These are phyloP conservation scores for Hirudinaria manillensis DNA, from an alignment of 2,888 invertebrate genomes.

Conservation along the genomic window DNA sequence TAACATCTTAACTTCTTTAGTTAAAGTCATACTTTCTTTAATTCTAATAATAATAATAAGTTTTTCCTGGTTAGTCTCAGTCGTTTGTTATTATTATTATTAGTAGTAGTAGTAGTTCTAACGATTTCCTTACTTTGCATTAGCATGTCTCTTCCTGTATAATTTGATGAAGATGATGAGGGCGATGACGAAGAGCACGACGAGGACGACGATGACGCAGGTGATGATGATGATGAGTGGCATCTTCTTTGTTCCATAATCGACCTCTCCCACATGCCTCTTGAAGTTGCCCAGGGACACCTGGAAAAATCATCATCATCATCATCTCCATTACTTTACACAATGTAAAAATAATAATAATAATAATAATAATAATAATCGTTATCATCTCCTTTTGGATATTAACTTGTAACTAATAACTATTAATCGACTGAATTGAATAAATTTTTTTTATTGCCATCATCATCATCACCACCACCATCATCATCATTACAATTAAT, in stretches of 20 bases:
- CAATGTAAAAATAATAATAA: background rate
- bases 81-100: no score
- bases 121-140: conserved; percentile 17
- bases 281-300: conserved; percentile 30
- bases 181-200: conserved; percentile 20
- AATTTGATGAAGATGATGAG: conserved; percentile 26
- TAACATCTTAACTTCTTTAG: no score
- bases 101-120: no score
- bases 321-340: background rate
- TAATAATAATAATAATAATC: background rate
- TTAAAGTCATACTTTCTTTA: no score
- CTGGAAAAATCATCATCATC: conserved; percentile 23
- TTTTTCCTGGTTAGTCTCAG: no score
- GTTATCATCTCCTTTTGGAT: no score
- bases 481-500: no score
- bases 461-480: no score
- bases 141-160: conserved; percentile 19
- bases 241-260: conserved; percentile 21
- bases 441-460: no score
- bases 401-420: no score
- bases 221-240: conserved; percentile 14
- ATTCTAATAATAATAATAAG: no score
- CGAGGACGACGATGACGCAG: conserved; percentile 10
- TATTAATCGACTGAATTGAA: no score
- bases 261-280: conserved; percentile 25